Evolutionary conservation across 2,797 vertebrate species (phyloP), one percentile per base, ranked within the genome.

Genomic region (Pseudochromis fuscus): DNA sequence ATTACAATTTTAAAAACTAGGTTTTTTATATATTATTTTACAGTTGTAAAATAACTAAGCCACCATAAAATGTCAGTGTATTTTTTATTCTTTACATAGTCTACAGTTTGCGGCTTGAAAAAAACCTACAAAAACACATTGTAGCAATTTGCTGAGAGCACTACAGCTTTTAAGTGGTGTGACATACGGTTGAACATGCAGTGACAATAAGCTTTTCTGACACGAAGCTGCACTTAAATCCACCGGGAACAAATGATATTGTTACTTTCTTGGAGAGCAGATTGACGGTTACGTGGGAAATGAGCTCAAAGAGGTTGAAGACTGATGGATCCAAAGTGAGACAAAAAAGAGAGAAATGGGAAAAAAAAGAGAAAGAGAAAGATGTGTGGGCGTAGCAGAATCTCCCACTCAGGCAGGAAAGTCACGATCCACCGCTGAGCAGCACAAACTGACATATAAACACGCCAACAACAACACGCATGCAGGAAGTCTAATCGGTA

Each of bases 341-440:
- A 76, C 51, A 52, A 35, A 40, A 31, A 4, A 51, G 23, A 48
- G 27, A 28, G 19, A 28, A n/a, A 42, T 2, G 40, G n/a, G 4
- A 30, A 38, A 19, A 49, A 23, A 68, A 16, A 31, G 35, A 52
- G 10, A 28, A 50, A 51, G 48, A 49, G 53, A 63, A 55, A 51
- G 50, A 63, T 66, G 85, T 3, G 77, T 86, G 84, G 86, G 87
- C 78, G 81, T 72, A 72, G 67, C 60, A 72, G 66, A 78, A 67
- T 75, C 70, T 75, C 75, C 87, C 84, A 83, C 81, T 61, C 75
- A 79, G 73, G 67, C 60, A 74, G 62, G 12, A 67, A 71, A 85
- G 87, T 86, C 87, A 88, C 85, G 77, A 89, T 81, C 72, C 46
- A 65, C 40, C 35, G 16, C 70, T 64, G 57, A 85, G 61, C 71